Conservation (phyloP, 2,113 vertebrate genomes). For the Cichladusa arquata region DNA sequence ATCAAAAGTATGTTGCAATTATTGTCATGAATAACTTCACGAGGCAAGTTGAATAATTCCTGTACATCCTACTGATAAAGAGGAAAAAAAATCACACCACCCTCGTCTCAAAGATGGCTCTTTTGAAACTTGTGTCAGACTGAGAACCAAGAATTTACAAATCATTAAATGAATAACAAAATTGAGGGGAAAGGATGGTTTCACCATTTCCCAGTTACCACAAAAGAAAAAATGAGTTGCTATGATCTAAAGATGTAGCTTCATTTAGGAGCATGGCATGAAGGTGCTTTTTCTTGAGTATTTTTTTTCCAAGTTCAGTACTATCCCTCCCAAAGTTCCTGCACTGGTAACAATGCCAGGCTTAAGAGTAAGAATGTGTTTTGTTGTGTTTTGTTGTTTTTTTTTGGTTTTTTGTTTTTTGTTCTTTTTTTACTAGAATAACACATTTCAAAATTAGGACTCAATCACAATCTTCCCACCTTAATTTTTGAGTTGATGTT, state of each 20-base stretch:
- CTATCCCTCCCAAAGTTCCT: neutral
- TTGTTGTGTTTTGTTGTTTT: neutral
- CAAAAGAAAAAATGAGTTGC: neutral
- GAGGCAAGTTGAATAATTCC: neutral
- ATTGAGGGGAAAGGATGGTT: neutral
- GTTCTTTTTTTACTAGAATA: neutral
- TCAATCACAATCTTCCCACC: neutral
- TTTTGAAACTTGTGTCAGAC: neutral
- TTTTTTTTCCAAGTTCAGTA: neutral
- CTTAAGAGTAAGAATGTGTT: neutral
- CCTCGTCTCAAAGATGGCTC: neutral
- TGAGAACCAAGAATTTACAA: slow-evolving; percentile 2
- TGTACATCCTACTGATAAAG: neutral
- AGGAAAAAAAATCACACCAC: neutral
- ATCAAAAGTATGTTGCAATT: neutral
- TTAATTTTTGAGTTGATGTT: slow-evolving; percentile 23
- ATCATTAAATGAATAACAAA: slow-evolving; percentile 29
- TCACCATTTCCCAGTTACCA: neutral
- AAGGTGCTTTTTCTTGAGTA: neutral
- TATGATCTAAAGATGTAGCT: neutral
- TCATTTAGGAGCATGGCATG: neutral
- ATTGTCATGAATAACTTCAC: neutral
- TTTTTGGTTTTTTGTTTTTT: too few species aligned
- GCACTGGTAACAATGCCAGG: neutral
- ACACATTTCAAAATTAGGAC: neutral